Evolutionary conservation across 1,140 invertebrate genomes (phyloP).

Genomic region (Triops cancriformis): DNA sequence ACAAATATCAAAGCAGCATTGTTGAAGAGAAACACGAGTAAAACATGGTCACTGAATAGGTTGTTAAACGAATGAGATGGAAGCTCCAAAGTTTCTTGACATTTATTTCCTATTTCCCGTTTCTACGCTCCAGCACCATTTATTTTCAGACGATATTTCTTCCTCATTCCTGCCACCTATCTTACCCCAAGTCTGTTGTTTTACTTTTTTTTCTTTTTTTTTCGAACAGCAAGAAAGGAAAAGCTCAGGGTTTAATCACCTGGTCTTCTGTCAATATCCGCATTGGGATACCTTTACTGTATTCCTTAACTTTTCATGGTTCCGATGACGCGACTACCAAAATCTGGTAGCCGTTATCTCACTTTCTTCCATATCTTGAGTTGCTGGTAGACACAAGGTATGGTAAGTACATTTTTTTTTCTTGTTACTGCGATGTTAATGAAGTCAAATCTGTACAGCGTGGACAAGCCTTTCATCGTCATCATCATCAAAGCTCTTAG

Average conservation of each 20-base stretch:
- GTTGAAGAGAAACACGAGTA: background rate
- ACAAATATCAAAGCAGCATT: slow-evolving; percentile 16
- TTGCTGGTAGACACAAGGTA: background rate
- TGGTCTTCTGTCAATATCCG: background rate
- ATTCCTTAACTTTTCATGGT: background rate
- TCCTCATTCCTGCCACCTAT: background rate
- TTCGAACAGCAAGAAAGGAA: background rate
- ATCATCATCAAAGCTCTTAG: background rate
- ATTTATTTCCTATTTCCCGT: background rate
- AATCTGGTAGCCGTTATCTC: background rate
- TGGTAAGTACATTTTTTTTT: background rate
- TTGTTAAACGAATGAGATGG: background rate
- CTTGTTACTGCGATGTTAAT: background rate
- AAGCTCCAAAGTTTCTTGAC: background rate
- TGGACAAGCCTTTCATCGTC: background rate
- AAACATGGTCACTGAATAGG: background rate
- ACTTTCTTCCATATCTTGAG: background rate
- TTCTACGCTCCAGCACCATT: background rate
- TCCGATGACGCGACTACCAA: background rate
- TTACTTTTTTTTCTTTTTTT: background rate
- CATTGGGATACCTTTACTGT: background rate
- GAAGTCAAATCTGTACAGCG: background rate
- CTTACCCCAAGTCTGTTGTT: background rate
- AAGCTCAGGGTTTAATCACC: background rate
- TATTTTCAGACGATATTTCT: background rate